Base-by-base conservation (phyloP, 2,797 vertebrate genomes). In the Etheostoma perlongum region DNA sequence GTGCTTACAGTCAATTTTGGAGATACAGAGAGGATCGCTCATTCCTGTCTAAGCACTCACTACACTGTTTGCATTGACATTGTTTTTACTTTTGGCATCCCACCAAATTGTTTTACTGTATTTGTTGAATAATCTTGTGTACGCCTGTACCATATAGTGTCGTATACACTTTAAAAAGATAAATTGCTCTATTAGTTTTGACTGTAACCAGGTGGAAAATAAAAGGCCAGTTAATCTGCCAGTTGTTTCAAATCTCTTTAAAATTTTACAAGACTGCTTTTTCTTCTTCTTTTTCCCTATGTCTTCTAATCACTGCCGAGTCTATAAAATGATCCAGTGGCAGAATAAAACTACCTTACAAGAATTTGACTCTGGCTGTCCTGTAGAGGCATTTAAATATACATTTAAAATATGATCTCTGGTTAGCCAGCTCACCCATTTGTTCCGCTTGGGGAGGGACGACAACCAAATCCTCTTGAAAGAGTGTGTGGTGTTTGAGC, bases 361-460 rank as follows among this genome's bases (percentile, higher is more conserved):
- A 55, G n/a, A 57, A 62, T 60, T 46, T 72, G 65, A 44, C 57
- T 51, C 60, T 33, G 36, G 19, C 15, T 40, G 46, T 55, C 61
- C 52, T 44, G 23, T 23, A 14, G 40, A 62, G 74, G 48, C 58
- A 63, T 80, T 68, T 72, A 62, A 89, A 71, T 47, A 71, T 44
- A 33, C 68, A 47, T 44, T 67, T 74, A 83, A 85, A 89, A 91
- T 88, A 58, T 69, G 85, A 89, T 91, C 85, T 94, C 81, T 86
- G 83, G 70, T 90, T 85, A 77, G 78, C 67, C 86, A 67, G 84
- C 82, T 82, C 76, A 63, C 63, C 72, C 85, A 89, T 93, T 94
- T 86, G 91, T 94, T 94, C 91, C 92, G 86, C 89, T 89, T 44
- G 60, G 76, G 85, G 79, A 91, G 80, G 79, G 82, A 64, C 91